Conservation (phyloP, 2,113 vertebrate species). For the Trichomycterus rosablanca region DNA sequence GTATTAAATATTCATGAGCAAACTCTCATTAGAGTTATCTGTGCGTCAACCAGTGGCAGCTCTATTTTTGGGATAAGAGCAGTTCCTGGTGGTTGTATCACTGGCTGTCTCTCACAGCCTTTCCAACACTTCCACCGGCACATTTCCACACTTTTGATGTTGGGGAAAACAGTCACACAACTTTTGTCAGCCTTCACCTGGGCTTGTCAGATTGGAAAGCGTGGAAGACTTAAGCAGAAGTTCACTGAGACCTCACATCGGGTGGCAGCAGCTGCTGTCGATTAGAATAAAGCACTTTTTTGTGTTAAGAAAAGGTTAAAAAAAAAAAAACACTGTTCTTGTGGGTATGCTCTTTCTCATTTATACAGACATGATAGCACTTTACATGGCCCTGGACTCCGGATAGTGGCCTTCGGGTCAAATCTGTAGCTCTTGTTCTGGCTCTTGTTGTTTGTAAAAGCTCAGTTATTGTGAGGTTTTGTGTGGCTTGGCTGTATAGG, state of each 20-base stretch:
- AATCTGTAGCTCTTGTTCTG: not conserved
- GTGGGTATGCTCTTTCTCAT: conserved; percentile 8
- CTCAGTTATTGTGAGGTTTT: not conserved
- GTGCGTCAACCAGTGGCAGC: conserved; percentile 42
- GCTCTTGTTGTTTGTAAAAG: not conserved
- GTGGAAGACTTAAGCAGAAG: conserved; percentile 29
- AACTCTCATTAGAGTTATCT: conserved; percentile 45
- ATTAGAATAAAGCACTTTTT: conserved; percentile 32
- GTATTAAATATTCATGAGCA: conserved; percentile 52
- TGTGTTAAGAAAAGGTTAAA: not conserved
- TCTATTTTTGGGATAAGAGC: conserved; percentile 46
- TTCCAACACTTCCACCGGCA: conserved; percentile 35
- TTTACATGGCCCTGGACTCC: not conserved
- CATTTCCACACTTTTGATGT: conserved; percentile 41
- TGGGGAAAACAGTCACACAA: conserved; percentile 40
- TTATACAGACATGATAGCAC: not conserved
- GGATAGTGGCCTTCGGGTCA: not conserved
- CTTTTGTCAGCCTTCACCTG: conserved; percentile 45
- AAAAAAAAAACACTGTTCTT: not conserved
- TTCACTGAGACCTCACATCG: conserved; percentile 35
- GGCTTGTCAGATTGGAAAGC: conserved; percentile 40
- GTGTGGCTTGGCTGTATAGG: too few relatives aligned
- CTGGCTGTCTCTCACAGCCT: conserved; percentile 38
- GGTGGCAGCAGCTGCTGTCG: conserved; percentile 23
- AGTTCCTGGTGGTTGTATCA: conserved; percentile 41